Base-by-base conservation (phyloP, 1,140 invertebrate species). In the Mercenaria mercenaria region DNA sequence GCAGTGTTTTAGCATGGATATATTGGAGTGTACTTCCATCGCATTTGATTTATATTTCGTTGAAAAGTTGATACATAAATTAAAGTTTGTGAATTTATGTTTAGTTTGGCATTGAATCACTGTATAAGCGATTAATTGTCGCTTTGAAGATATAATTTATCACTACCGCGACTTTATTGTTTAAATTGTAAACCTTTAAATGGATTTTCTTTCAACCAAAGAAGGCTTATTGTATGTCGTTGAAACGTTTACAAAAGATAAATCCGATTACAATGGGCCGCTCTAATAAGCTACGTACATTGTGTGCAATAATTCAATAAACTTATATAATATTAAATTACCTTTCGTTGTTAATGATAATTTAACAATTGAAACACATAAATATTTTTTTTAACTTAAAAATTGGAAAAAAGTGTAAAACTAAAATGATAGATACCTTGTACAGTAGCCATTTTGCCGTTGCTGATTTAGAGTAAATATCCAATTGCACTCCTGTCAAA, bases 401-500 rank as follows among this genome's bases (percentile, higher is more conserved):
- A 59, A 6, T 59, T 59, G 20, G 20, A 59, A 47, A 15, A 47
- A 47, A 8, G 43, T 8, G 43, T 47, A 47, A 47, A 47, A 47
- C 6, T 47, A 56, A 20, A 29, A 32, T 20, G 34, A 37, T 41
- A 61, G 15, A 52, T 72, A 85, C 82, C 82, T 85, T 85, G 82
- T 11, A 85, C 43, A 23, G 82, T 50, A 29, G 82, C 82, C 82
- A 85, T 85, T 74, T 34, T 32, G 39, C 61, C n/a, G 32, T 41
- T 41, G 80, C 26, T 6, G 59, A 0, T 39, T 82, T 41, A 10
- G 56, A 20, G 3, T 13, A 39, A 47, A 37, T 80, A 80, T 80
- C 77, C 43, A 47, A 59, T 15, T 56, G 23, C 20, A 52, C 47
- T 47, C 34, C 13, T 47, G n/a, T 59, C 8, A 32, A 23, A 39